Conservation (phyloP, 2,888 invertebrate genomes). For the Stenchaetothrips biformis region DNA sequence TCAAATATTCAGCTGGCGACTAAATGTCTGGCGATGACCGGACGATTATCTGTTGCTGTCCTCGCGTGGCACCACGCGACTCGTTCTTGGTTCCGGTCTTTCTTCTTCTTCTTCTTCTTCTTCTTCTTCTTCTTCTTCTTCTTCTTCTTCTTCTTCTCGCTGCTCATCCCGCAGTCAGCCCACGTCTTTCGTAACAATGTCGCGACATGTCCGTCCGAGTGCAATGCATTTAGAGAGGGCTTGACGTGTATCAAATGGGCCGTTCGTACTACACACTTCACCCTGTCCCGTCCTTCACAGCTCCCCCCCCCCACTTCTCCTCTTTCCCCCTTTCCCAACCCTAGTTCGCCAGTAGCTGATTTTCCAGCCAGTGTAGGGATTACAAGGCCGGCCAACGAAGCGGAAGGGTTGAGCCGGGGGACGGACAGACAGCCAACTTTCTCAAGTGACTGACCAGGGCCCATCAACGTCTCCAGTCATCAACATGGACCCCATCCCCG, state of each 20-base stretch:
- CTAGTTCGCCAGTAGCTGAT: background rate
- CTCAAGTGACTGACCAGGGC: background rate
- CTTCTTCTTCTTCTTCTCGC: background rate
- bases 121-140: background rate
- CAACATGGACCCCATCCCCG: background rate
- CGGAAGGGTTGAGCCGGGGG: background rate
- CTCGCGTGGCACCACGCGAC: background rate
- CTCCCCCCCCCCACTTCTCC: background rate
- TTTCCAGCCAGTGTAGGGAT: background rate
- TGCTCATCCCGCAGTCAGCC: background rate
- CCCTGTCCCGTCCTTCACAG: no score
- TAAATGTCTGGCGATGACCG: no score
- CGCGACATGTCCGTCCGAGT: background rate
- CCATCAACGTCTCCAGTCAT: background rate
- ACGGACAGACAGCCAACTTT: background rate
- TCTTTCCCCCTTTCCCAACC: background rate
- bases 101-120: background rate
- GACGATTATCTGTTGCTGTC: no score
- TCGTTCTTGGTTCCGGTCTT: background rate
- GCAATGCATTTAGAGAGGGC: background rate
- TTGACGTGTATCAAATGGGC: background rate
- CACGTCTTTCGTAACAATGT: no score
- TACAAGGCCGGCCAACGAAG: background rate
- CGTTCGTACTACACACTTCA: background rate
- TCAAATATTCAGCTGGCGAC: no score